Conservation (phyloP, 2,797 vertebrate genomes). For the Gymnoscopelus braueri region DNA sequence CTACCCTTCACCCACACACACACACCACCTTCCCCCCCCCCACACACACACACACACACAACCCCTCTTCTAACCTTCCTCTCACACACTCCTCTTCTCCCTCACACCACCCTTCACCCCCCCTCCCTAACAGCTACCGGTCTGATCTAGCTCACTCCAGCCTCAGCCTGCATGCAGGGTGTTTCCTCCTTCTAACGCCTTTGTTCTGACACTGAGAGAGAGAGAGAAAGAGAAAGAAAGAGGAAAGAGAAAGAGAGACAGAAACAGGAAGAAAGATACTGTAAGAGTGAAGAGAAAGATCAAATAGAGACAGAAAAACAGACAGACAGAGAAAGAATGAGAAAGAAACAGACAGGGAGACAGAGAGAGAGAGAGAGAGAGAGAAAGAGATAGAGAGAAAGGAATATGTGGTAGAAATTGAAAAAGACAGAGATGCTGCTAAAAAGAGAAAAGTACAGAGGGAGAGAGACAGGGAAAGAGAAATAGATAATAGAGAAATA, state of each 20-base stretch:
- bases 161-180: conserved; percentile 78
- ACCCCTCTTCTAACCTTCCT: no score
- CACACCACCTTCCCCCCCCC: conserved; percentile 45
- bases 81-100: conserved; percentile 55
- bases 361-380: not conserved
- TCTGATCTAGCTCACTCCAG: conserved; percentile 90
- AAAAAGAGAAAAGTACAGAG: no score
- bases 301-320: no score
- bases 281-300: no score
- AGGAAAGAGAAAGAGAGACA: not conserved
- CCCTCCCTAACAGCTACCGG: conserved; percentile 82
- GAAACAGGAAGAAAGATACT: no score
- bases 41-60: no score
- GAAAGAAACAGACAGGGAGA: no score
- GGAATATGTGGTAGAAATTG: no score
- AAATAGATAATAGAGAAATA: not conserved
- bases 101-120: conserved; percentile 50
- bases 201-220: conserved; percentile 74
- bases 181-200: conserved; percentile 75
- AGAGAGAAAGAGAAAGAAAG: conserved; percentile 28
- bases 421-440: no score
- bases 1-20: conserved; percentile 48
- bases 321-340: not conserved
- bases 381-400: no score
- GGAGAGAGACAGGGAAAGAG: not conserved